These are phyloP conservation scores for Aegotheles bennettii DNA, from an alignment of 2,113 vertebrate genomes.

Conservation along the genomic window DNA sequence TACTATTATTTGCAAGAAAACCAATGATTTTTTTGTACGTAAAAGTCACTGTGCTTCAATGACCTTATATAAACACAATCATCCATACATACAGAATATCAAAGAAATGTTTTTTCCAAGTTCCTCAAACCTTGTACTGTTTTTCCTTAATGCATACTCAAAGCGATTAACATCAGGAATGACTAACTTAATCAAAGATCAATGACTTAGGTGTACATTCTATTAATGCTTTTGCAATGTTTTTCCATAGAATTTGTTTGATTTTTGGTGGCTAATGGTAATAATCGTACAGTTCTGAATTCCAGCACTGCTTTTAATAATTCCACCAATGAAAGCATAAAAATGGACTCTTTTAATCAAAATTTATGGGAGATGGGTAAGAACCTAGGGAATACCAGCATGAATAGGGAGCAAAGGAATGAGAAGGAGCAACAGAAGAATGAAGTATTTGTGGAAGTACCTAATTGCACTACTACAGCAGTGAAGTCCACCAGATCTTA, in stretches of 20 bases:
- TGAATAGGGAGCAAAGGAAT: neutral
- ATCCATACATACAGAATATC: neutral
- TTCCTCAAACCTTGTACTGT: neutral
- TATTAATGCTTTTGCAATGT: neutral
- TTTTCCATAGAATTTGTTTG: neutral
- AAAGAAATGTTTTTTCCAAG: neutral
- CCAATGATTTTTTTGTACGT: neutral
- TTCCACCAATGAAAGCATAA: neutral
- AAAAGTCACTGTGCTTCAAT: neutral
- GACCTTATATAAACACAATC: neutral
- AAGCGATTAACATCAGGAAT: neutral
- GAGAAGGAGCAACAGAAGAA: neutral
- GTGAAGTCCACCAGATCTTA: slow-evolving; percentile 95
- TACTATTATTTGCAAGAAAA: neutral
- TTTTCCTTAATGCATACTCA: neutral
- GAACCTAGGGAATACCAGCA: neutral
- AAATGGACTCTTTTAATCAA: neutral
- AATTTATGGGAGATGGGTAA: neutral
- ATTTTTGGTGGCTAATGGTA: neutral
- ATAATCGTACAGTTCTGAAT: neutral
- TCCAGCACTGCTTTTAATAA: neutral
- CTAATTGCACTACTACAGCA: slow-evolving; percentile 98
- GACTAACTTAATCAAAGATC: neutral
- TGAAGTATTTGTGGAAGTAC: slow-evolving; percentile 62
- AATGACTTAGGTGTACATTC: neutral